These are phyloP conservation scores for Pelosia muscerda DNA, from an alignment of 2,888 invertebrate genomes.

Conservation along the genomic window DNA sequence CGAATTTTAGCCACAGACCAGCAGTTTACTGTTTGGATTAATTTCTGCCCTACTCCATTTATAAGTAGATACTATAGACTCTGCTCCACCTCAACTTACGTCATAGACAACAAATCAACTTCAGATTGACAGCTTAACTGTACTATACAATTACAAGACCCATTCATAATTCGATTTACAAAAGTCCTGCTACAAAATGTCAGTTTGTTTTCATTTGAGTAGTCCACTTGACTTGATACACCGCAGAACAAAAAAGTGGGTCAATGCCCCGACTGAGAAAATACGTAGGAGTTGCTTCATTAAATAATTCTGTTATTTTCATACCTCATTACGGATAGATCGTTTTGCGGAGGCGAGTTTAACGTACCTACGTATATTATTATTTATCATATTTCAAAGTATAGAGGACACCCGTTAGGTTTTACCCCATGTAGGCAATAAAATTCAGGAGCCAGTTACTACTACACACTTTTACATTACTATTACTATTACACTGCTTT, in stretches of 20 bases:
- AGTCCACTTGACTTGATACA: slow-evolving; percentile 49
- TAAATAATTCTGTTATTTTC: slow-evolving; percentile 26
- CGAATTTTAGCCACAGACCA: not conserved
- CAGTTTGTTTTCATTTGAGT: slow-evolving; percentile 15
- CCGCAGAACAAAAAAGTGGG: slow-evolving; percentile 59
- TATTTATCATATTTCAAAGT: no score
- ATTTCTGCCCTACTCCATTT: not conserved
- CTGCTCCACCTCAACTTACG: not conserved
- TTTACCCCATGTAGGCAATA: no score
- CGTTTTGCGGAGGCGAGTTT: not conserved
- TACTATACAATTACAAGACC: slow-evolving; percentile 35
- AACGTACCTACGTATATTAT: not conserved
- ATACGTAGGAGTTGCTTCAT: slow-evolving; percentile 39
- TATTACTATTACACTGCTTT: no score
- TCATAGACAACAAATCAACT: slow-evolving; percentile 8
- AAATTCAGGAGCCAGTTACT: no score
- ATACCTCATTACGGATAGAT: slow-evolving; percentile 1
- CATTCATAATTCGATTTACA: slow-evolving; percentile 23
- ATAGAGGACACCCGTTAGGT: no score
- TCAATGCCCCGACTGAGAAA: slow-evolving; percentile 53
- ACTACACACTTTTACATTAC: no score
- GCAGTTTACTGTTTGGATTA: not conserved
- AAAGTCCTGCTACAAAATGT: slow-evolving; percentile 18
- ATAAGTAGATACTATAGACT: no score
- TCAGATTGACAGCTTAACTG: slow-evolving; percentile 41